A percentile compares a stretch with the other conserved stretches of the same genome.
Evolutionary conservation across 1,140 invertebrate species (phyloP).

Genomic region (Plutomurus gul): DNA sequence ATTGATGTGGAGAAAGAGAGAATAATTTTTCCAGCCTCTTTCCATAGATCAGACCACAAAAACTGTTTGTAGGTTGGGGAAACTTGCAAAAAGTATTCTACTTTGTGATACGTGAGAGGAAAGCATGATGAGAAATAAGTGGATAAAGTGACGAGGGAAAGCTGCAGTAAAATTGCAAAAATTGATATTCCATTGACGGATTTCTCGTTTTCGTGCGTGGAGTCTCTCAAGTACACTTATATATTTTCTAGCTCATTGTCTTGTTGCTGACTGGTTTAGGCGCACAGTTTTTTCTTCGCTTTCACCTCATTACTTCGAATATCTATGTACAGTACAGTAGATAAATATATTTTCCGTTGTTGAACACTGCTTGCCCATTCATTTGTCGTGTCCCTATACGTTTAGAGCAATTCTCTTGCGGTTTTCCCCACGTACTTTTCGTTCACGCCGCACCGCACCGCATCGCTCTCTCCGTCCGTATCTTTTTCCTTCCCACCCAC

Average conservation of each 20-base stretch:
- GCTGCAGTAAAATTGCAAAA: constrained; percentile 50
- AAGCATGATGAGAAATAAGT: constrained; percentile 32
- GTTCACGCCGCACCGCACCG: too few species aligned
- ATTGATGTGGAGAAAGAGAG: not conserved
- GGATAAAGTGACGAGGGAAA: constrained; percentile 18
- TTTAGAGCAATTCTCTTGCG: too few species aligned
- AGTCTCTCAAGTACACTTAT: constrained; percentile 49
- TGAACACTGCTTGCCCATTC: too few species aligned
- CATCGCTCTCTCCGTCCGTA: too few species aligned
- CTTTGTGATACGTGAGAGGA: constrained; percentile 40
- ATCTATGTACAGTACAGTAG: too few species aligned
- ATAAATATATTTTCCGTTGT: too few species aligned
- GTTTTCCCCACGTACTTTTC: too few species aligned
- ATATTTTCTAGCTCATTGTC: constrained; percentile 30
- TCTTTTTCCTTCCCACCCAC: too few species aligned
- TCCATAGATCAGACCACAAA: constrained; percentile 37
- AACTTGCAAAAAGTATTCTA: constrained; percentile 45
- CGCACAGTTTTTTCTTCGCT: not conserved
- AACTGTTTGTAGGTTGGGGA: constrained; percentile 36
- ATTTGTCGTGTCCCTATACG: too few species aligned
- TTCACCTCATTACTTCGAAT: not conserved
- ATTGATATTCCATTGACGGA: constrained; percentile 54
- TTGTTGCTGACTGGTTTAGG: not conserved
- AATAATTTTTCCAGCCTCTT: constrained; percentile 32
- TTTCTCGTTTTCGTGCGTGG: constrained; percentile 52